Conservation (phyloP, 2,113 vertebrate genomes). For the Polypterus bichir region DNA sequence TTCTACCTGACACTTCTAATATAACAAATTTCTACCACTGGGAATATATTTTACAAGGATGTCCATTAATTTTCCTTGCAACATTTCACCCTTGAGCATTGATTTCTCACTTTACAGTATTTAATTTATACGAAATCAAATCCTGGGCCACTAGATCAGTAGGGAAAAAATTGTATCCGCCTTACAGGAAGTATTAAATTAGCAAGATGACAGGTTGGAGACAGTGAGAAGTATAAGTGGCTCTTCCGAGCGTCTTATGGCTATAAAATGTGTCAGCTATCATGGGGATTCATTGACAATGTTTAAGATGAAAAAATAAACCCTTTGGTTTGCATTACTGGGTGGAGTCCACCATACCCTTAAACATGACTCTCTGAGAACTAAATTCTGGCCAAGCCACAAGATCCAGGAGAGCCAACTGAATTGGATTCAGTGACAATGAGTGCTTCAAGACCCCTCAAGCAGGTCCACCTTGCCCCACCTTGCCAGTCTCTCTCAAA, state of each 20-base stretch:
- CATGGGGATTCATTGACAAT: constrained; percentile 28
- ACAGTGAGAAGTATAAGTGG: constrained; percentile 14
- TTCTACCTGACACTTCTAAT: neutral
- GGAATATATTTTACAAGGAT: constrained; percentile 14
- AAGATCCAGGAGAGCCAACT: constrained; percentile 36
- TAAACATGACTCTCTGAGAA: constrained; percentile 50
- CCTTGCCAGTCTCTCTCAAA: too few relatives aligned
- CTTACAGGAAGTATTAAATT: constrained; percentile 34
- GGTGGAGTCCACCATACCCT: constrained; percentile 32
- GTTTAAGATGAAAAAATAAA: constrained; percentile 21
- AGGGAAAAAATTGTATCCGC: constrained; percentile 19
- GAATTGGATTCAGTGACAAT: constrained; percentile 34
- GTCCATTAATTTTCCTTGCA: constrained; percentile 34
- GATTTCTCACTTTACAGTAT: constrained; percentile 52
- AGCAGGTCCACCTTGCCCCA: too few relatives aligned
- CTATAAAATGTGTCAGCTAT: constrained; percentile 34
- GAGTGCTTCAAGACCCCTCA: constrained; percentile 19
- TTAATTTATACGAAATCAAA: constrained; percentile 58
- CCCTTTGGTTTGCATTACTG: constrained; percentile 35
- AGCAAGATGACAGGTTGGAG: constrained; percentile 32
- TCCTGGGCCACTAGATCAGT: constrained; percentile 28
- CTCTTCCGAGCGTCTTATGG: constrained; percentile 26
- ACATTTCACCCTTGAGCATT: constrained; percentile 22
- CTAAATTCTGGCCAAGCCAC: constrained; percentile 42
- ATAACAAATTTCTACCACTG: constrained; percentile 8